These are phyloP conservation scores for Drosophila greeni DNA, from an alignment of 2,888 invertebrate genomes.

Conservation along the genomic window DNA sequence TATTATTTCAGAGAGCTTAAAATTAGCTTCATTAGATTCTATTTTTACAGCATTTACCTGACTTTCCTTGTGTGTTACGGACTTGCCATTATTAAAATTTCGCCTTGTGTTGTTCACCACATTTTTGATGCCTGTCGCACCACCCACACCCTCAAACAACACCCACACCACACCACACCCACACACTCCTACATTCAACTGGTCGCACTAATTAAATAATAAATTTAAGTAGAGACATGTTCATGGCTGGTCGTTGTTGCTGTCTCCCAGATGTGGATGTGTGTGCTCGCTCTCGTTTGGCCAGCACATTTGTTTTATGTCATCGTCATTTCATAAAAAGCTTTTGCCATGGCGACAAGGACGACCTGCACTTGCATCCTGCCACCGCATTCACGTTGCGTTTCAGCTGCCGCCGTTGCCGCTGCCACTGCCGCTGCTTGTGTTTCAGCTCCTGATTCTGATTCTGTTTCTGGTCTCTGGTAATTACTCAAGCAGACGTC, in stretches of 20 bases:
- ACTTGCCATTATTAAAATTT: neutral
- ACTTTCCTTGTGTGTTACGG: neutral
- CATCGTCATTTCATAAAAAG: constrained; percentile 60
- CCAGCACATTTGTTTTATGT: constrained; percentile 44
- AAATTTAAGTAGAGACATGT: constrained; percentile 44
- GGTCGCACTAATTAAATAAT: constrained; percentile 60
- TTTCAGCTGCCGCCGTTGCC: constrained; percentile 18
- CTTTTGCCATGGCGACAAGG: constrained; percentile 34
- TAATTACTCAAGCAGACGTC: constrained; percentile 69
- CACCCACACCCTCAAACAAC: too few species aligned
- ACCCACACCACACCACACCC: neutral
- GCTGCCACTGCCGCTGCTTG: neutral
- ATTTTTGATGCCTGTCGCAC: neutral
- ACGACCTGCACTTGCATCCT: constrained; percentile 44
- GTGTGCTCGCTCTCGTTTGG: constrained; percentile 33
- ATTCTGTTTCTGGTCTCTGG: constrained; percentile 55
- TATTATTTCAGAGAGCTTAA: too few species aligned
- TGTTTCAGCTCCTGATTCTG: constrained; percentile 8
- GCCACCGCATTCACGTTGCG: constrained; percentile 51
- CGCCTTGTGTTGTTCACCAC: neutral
- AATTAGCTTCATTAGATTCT: neutral
- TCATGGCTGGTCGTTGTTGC: constrained; percentile 15
- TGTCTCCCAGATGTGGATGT: constrained; percentile 9
- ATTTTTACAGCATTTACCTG: neutral
- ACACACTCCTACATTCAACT: constrained; percentile 19